These are phyloP conservation scores for Brevipalpus yothersi DNA, from an alignment of 1,140 invertebrate species.

Conservation along the genomic window DNA sequence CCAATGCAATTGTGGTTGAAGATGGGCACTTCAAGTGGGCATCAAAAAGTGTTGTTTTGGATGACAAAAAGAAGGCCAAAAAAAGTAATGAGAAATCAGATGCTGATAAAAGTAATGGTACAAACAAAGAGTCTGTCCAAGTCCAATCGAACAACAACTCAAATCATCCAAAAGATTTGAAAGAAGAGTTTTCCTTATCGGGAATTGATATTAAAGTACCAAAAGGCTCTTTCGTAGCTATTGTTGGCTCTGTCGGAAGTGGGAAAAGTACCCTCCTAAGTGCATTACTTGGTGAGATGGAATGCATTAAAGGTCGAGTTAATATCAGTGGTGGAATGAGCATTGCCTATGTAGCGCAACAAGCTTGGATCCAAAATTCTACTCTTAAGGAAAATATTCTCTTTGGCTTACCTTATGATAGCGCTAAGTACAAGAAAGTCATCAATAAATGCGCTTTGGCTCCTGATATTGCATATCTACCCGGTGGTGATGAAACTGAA, in stretches of 20 bases:
- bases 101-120: neutral
- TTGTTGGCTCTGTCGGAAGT: neutral
- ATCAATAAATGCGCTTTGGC: constrained; percentile 16
- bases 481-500: constrained; percentile 19
- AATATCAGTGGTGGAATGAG: constrained; percentile 12
- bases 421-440: constrained; percentile 18
- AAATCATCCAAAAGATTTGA: neutral
- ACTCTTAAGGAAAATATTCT: constrained; percentile 28
- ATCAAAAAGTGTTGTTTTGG: neutral
- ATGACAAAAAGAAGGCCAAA: neutral
- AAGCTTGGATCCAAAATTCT: constrained; percentile 33
- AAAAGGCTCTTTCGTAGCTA: constrained; percentile 13
- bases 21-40: constrained; percentile 14
- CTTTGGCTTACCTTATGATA: constrained; percentile 27
- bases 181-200: constrained; percentile 3
- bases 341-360: constrained; percentile 26
- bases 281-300: neutral
- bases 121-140: neutral
- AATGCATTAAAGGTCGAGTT: constrained; percentile 7
- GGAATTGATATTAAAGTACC: constrained; percentile 14
- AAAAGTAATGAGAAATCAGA: neutral
- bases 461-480: constrained; percentile 13
- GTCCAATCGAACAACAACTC: too few species aligned
- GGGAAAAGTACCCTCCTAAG: neutral
- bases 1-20: constrained; percentile 10